Base-by-base conservation (phyloP, 2,888 invertebrate genomes). In the Eugnorisma glareosa region DNA sequence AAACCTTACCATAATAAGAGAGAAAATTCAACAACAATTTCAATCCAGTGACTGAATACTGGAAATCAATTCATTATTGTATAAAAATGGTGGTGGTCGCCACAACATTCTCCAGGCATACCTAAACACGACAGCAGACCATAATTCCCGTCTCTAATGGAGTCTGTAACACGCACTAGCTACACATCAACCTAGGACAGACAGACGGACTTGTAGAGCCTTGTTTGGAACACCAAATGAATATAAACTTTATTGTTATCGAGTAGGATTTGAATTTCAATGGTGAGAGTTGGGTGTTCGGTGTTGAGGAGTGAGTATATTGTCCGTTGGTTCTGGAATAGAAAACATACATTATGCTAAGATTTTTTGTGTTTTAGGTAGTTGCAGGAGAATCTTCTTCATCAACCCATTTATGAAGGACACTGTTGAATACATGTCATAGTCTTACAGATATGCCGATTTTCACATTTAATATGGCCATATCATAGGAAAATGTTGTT, bases 141-240 rank as follows among this genome's bases (percentile, higher is more conserved):
- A 95, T 95, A 96, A 94, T 94, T 95, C 93, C 88, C 89, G 80
- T 77, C 89, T 83, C 90, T 95, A 95, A 95, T 95, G 94, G 95
- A 95, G 94, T 94, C 94, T 86, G 93, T 94, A 92, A 93, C 95
- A 94, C 94, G 95, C 94, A 93, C 92, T 89, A 86, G 91, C 92
- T 89, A 94, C 95, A 95, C 94, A 95, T 96, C 95, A 95, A 92
- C 89, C 81, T 76, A 87, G 85, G 90, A 94, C 91, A 91, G 94
- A 91, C 93, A 88, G 92, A 93, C 92, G 82, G 92, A 92, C 93
- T 83, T 73, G 75, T 79, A 69, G 37, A 61, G 63, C 85, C 85
- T 79, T 84, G 79, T 85, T 85, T 85, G 83, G 82, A 57, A 74
- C 72, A 72, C 77, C 86, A 89, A 84, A 78, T 82, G 75, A 90